A percentile compares a stretch with the other conserved stretches of the same genome.
These are phyloP conservation scores for Nesoenas mayeri DNA, from an alignment of 2,113 vertebrate species.

Conservation along the genomic window DNA sequence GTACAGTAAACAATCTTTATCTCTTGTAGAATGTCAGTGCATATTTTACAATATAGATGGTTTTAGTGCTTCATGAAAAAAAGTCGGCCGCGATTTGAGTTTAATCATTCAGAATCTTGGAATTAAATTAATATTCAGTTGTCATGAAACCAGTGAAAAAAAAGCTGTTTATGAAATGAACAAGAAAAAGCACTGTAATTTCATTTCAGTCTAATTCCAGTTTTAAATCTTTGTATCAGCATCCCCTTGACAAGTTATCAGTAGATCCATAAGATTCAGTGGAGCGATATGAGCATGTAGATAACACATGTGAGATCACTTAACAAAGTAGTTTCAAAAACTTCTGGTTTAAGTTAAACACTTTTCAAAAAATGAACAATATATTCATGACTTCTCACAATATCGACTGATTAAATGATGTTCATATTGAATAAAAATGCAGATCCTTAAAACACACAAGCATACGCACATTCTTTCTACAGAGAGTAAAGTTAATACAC, in stretches of 20 bases:
- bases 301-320: neutral
- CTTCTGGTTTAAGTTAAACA: neutral
- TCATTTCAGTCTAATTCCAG: neutral
- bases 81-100: slow-evolving; percentile 14
- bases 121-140: slow-evolving; percentile 46
- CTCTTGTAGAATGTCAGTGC: slow-evolving; percentile 29
- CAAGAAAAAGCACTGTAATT: neutral
- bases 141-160: neutral
- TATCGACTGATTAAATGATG: neutral
- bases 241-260: neutral
- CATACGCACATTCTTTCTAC: neutral
- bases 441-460: neutral
- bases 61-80: neutral
- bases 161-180: neutral
- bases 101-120: slow-evolving; percentile 26
- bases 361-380: neutral
- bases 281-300: neutral
- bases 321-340: neutral
- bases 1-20: slow-evolving; percentile 49
- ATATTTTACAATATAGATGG: neutral
- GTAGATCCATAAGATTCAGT: neutral
- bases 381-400: neutral
- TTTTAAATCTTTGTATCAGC: neutral
- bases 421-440: neutral
- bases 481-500: neutral